phyloP scores from a whole-genome alignment of 1,140 invertebrate species.

The Daktulosphaira vitifoliae region DNA sequence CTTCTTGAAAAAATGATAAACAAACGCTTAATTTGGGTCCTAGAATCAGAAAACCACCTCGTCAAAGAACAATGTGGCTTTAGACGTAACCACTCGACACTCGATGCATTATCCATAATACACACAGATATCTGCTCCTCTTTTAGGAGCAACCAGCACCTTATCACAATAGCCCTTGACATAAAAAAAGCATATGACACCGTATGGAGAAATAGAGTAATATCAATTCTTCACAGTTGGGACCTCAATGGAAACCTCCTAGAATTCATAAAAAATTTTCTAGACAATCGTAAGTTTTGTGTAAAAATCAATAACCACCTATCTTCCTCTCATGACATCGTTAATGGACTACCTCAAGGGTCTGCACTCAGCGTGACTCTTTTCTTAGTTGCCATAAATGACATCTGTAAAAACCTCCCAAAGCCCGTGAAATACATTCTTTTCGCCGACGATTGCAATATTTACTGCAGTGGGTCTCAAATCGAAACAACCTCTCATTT shows the following conservation, averaged over 20 bases:
- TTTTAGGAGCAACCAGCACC: background rate
- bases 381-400: background rate
- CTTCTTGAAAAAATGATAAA: conserved; percentile 28
- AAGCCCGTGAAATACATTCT: background rate
- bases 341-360: conserved; percentile 2
- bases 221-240: background rate
- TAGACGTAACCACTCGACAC: conserved; percentile 9
- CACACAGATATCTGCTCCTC: background rate
- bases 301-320: background rate
- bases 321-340: background rate
- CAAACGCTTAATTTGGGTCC: conserved; percentile 7
- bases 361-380: background rate
- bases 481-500: background rate
- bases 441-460: background rate
- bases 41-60: conserved; percentile 1
- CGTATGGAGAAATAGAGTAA: conserved; percentile 1
- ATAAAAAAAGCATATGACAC: conserved; percentile 22
- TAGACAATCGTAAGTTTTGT: conserved; percentile 5
- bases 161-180: conserved; percentile 5
- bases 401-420: background rate
- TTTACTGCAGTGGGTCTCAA: background rate
- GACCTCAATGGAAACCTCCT: background rate
- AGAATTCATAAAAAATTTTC: background rate
- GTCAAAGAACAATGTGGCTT: conserved; percentile 10
- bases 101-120: conserved; percentile 2